These are phyloP conservation scores for Dromococcyx pavoninus DNA, from an alignment of 2,797 vertebrate genomes.

Conservation along the genomic window DNA sequence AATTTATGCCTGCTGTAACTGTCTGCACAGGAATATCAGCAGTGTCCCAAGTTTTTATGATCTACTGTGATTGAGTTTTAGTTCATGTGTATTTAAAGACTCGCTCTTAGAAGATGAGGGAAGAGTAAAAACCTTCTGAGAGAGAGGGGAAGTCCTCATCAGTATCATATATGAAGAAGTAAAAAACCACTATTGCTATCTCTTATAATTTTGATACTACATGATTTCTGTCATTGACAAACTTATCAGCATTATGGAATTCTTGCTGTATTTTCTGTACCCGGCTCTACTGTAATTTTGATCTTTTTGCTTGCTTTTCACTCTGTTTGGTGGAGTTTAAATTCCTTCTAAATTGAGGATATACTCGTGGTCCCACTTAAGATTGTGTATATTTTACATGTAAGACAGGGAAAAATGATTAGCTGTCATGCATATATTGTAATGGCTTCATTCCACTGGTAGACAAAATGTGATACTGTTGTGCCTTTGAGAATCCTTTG, in stretches of 20 bases:
- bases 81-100: neutral
- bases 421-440: neutral
- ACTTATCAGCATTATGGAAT: neutral
- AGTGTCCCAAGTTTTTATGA: neutral
- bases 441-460: neutral
- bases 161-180: neutral
- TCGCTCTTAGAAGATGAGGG: neutral
- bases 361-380: accelerated
- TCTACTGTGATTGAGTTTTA: neutral
- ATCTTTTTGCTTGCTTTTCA: neutral
- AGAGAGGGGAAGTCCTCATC: neutral
- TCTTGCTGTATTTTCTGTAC: neutral
- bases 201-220: neutral
- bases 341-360: neutral
- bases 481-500: neutral
- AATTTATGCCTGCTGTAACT: neutral
- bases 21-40: neutral
- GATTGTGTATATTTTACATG: neutral
- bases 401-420: neutral
- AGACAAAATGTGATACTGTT: neutral
- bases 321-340: neutral
- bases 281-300: neutral
- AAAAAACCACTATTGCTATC: neutral
- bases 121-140: neutral
- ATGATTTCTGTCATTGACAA: neutral